Conservation (phyloP, 1,140 invertebrate genomes). For the Drosophila bocqueti region DNA sequence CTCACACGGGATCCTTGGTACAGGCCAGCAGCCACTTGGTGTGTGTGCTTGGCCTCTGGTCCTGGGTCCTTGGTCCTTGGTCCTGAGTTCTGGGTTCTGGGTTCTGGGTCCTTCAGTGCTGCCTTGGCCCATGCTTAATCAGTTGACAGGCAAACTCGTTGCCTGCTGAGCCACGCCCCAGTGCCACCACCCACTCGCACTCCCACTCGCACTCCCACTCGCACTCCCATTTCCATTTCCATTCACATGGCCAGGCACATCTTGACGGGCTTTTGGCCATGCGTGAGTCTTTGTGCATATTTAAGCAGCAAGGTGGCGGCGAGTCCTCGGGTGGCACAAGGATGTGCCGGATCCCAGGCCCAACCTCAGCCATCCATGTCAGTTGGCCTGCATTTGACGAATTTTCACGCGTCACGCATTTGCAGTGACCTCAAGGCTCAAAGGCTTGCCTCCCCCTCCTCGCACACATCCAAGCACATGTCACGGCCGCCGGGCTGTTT, state of each 20-base stretch:
- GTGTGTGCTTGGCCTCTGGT: slow-evolving; percentile 4
- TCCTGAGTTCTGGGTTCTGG: slow-evolving; percentile 11
- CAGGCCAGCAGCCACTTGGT: slow-evolving; percentile 1
- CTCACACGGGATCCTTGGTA: slow-evolving; percentile 28
- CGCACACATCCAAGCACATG: slow-evolving; percentile 6
- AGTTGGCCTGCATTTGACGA: slow-evolving; percentile 66
- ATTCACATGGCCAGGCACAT: slow-evolving; percentile 15
- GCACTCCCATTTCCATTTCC: slow-evolving; percentile 8
- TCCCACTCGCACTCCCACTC: neutral
- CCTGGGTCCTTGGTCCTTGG: slow-evolving; percentile 2
- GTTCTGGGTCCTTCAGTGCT: slow-evolving; percentile 22
- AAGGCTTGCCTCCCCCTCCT: slow-evolving; percentile 23
- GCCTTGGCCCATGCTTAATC: slow-evolving; percentile 36
- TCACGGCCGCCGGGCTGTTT: slow-evolving; percentile 27
- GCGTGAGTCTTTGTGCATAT: slow-evolving; percentile 67
- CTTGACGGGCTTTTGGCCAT: slow-evolving; percentile 32
- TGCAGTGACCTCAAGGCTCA: slow-evolving; percentile 66
- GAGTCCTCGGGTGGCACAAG: slow-evolving; percentile 10
- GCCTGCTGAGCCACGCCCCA: slow-evolving; percentile 18
- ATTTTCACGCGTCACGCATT: slow-evolving; percentile 73
- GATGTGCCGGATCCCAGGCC: slow-evolving; percentile 6
- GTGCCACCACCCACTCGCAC: neutral
- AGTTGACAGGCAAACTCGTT: slow-evolving; percentile 31
- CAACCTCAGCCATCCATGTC: slow-evolving; percentile 30
- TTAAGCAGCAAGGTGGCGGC: slow-evolving; percentile 43